Evolutionary conservation across 2,113 vertebrate species (phyloP), one percentile per base, ranked within the genome.

Genomic region (Nansenia antarctica): DNA sequence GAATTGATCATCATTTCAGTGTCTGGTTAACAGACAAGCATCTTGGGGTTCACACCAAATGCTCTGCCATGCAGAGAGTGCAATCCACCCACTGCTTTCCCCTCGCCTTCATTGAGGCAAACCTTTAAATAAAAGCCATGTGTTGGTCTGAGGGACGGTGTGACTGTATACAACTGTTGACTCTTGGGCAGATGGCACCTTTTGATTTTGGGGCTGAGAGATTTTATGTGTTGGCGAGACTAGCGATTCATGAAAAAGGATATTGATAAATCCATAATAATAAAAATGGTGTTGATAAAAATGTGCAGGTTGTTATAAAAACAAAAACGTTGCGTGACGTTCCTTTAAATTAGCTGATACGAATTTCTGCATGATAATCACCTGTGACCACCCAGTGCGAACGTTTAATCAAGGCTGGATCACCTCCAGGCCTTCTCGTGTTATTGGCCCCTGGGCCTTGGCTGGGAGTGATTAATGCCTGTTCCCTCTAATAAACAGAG

Each of bases 121-220:
- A 64, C 30, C 39, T 73, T 79, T 71, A 61, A 77, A 73, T 66
- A 22, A 42, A 55, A 69, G 77, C 69, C 59, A 77, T 45, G 76
- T 87, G 70, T 82, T 82, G 73, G 80, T 74, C 77, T 65, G 73
- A 67, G 76, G 62, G 74, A 67, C 81, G 2, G 73, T 71, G 58
- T 77, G 79, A 78, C 80, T 62, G 26, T 57, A 73, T 69, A 75
- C 81, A 85, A 86, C 73, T 66, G 81, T 73, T 86, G 76, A 86
- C 81, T 77, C 58, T 73, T 18, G 18, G 78, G 72, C 78, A 86
- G 82, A 89, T 90, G 81, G 76, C 62, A 79, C 65, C 72, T 81
- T 85, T 78, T 81, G 82, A 83, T 82, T 86, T 74, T 15, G 49
- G 74, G 76, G 68, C 73, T 73, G 78, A 62, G 61, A 31, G 59